Evolutionary conservation across 2,888 invertebrate species (phyloP).

Genomic region (Heliconius erato): DNA sequence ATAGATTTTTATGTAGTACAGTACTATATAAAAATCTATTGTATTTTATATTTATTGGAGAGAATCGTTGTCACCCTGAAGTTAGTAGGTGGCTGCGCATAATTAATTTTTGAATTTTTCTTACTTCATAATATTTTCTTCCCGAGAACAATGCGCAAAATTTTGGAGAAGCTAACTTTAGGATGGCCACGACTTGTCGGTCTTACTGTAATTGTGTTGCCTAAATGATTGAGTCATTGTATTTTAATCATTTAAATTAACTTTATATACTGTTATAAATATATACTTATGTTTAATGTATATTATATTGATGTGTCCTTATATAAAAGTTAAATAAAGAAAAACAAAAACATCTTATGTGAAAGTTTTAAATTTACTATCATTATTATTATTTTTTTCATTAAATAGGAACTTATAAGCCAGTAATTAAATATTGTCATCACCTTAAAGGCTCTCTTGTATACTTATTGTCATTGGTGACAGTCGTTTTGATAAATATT

Average conservation of each 20-base stretch:
- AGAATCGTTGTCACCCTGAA: no score
- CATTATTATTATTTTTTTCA: no score
- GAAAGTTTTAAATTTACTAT: no score
- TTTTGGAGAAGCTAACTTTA: neutral
- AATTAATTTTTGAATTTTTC: no score
- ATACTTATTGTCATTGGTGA: conserved; percentile 10
- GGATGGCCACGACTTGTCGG: neutral
- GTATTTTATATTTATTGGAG: no score
- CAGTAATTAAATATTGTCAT: neutral
- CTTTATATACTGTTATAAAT: neutral
- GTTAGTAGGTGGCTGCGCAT: no score
- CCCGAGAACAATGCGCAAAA: neutral
- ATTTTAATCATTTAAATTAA: no score
- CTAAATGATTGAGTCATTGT: no score
- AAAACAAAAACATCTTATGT: no score
- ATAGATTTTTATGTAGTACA: no score
- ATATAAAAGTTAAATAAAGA: neutral
- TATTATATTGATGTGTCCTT: neutral
- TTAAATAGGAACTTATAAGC: neutral
- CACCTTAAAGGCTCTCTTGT: neutral
- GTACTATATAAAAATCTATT: no score
- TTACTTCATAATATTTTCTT: no score
- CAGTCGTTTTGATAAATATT: conserved; percentile 33
- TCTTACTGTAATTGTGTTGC: neutral
- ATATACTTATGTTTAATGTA: neutral